Base-by-base conservation (phyloP, 1,140 invertebrate genomes). In the Brachionus asplanchnoidis region DNA sequence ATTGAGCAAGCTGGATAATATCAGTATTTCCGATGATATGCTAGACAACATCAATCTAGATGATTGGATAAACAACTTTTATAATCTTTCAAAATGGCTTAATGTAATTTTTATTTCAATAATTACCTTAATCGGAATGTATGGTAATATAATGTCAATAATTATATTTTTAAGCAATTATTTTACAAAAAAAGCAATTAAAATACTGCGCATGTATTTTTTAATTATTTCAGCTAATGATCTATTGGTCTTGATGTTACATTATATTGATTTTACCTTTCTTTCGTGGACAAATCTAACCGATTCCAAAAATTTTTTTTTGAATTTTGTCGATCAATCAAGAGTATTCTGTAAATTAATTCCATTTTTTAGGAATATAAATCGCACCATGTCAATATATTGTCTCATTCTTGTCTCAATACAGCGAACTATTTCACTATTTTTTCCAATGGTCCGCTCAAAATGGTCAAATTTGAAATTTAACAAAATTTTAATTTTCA, bases 221-320 rank as follows among this genome's bases (percentile, higher is more conserved):
- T 42, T 26, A 42, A n/a, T 75, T 23, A 9, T 75, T 11, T 75
- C 70, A 40, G 8, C n/a, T 3, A 75, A 40, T 75, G 70, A 75
- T 75, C 20, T 75, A 44, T 0, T 75, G 12, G 70, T 75, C 14
- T 40, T 75, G 4, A 17, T 75, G 20, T 75, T 75, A 20, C 70
- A 75, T 7, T 75, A 75, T 23, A 26, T 46, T 7, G 70, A 75
- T 75, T 75, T 75, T 75, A 42, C 70, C 2, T 75, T 75, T 75
- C 14, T 40, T 2, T 17, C 70, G 3, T 75, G 32, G 70, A 75
- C 17, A 11, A 75, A 75, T 17, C 23, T 75, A 8, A 40, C 40
- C 5, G 8, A 75, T 6, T 42, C 40, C 14, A 12, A 75, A 42
- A 17, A 23, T 11, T 17, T n/a, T 11, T 2, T 17, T 6, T 17